Conservation (phyloP, 2,113 vertebrate species). For the Aviceda subcristata region DNA sequence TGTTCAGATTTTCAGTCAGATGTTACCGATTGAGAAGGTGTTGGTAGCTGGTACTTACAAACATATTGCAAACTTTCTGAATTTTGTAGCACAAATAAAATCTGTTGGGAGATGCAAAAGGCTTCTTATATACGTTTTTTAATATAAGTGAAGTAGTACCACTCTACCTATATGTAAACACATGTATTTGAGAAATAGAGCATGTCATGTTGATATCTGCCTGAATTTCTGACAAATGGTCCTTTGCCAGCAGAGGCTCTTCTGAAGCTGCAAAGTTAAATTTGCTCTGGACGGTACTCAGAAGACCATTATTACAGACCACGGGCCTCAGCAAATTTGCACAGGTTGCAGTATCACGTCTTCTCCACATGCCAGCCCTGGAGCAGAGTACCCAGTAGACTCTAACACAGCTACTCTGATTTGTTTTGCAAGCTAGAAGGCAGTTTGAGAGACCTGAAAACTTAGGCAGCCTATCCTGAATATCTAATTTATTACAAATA, state of each 20-base stretch:
- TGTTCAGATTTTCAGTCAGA: neutral
- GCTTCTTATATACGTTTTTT: neutral
- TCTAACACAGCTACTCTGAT: neutral
- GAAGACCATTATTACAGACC: neutral
- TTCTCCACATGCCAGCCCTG: fast-evolving
- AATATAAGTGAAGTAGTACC: neutral
- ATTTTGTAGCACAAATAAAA: neutral
- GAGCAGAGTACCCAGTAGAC: neutral
- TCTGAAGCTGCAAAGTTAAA: neutral
- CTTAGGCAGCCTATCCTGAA: neutral
- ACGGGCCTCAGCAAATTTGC: fast-evolving
- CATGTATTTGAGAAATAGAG: neutral
- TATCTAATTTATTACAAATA: neutral
- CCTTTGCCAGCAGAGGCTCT: neutral
- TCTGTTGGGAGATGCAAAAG: neutral
- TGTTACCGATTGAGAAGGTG: neutral
- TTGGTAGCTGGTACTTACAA: neutral
- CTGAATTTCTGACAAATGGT: neutral
- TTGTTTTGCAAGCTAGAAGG: neutral
- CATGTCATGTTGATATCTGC: neutral
- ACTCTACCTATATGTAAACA: neutral
- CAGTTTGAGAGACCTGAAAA: neutral
- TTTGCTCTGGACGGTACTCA: neutral
- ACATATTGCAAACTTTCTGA: neutral
- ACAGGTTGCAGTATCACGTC: neutral